Conservation (phyloP, 2,113 vertebrate genomes). For the Etheostoma cragini region DNA sequence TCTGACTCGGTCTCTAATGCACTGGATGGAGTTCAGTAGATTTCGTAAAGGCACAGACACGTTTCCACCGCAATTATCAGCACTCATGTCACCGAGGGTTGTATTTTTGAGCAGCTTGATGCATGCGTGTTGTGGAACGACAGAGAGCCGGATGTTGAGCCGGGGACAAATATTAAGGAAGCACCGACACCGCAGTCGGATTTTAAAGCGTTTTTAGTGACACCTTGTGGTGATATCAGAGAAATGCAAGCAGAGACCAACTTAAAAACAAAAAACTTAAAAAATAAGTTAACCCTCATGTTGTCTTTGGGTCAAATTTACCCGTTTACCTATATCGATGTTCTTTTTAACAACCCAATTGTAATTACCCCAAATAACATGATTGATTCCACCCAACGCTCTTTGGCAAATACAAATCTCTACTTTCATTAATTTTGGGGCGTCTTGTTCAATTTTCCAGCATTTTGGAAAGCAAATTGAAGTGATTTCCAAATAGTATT, state of each 20-base stretch:
- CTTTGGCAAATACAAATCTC: too few relatives aligned
- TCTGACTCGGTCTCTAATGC: constrained; percentile 83
- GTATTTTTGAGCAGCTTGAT: not conserved
- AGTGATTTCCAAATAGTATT: too few relatives aligned
- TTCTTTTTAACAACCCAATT: too few relatives aligned
- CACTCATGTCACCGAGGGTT: constrained; percentile 38
- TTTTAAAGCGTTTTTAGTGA: not conserved
- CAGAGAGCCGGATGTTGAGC: not conserved
- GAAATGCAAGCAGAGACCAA: not conserved
- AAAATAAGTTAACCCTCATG: too few relatives aligned
- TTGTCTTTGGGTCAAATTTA: too few relatives aligned
- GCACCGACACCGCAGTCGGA: not conserved
- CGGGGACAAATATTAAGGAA: constrained; percentile 32
- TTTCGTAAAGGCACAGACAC: constrained; percentile 78
- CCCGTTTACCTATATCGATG: too few relatives aligned
- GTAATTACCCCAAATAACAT: too few relatives aligned
- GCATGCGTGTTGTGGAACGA: constrained; percentile 70
- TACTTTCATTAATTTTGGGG: too few relatives aligned
- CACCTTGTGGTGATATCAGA: rapidly evolving
- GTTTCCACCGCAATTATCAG: constrained; percentile 49
- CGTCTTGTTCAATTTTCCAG: too few relatives aligned
- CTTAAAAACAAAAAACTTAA: too few relatives aligned
- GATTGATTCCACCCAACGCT: too few relatives aligned
- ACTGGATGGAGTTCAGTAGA: constrained; percentile 80
- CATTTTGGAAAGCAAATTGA: too few relatives aligned